A percentile compares a stretch with the other conserved stretches of the same genome.
These are phyloP conservation scores for Vollenhovia emeryi DNA, from an alignment of 1,140 invertebrate species.

Conservation along the genomic window DNA sequence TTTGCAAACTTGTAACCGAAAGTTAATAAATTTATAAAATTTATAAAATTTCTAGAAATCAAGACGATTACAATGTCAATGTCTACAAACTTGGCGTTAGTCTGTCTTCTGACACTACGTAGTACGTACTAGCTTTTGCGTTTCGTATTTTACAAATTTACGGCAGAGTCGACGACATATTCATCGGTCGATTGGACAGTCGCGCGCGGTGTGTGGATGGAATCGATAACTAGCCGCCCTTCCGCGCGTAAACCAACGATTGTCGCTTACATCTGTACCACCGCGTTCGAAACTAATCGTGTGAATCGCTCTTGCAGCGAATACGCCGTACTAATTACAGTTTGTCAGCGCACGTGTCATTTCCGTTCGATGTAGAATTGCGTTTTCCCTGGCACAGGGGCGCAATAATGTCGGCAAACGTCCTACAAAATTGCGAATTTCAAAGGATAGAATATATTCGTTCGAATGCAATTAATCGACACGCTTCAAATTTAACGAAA, in stretches of 20 bases:
- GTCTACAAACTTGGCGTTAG: background rate
- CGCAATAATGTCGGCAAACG: background rate
- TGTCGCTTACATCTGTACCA: conserved; percentile 24
- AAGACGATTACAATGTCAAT: no score
- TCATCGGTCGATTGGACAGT: background rate
- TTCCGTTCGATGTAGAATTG: conserved; percentile 3
- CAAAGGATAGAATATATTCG: background rate
- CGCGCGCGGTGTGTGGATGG: background rate
- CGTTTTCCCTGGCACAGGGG: background rate
- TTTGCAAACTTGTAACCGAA: no score
- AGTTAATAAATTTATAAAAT: no score
- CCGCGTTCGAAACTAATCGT: background rate
- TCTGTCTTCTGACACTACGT: background rate
- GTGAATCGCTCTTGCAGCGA: conserved; percentile 28
- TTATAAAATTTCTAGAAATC: background rate
- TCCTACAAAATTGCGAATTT: background rate
- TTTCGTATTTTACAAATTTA: conserved; percentile 3
- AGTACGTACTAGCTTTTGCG: background rate
- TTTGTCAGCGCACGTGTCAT: conserved; percentile 32
- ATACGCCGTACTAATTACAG: conserved; percentile 22
- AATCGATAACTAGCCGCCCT: conserved; percentile 29
- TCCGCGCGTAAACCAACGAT: background rate
- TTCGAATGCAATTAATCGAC: background rate
- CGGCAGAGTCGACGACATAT: background rate
- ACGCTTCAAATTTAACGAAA: background rate